A percentile compares a stretch with the other conserved stretches of the same genome.
These are phyloP conservation scores for Hartigia nigra DNA, from an alignment of 2,888 invertebrate genomes.

Conservation along the genomic window DNA sequence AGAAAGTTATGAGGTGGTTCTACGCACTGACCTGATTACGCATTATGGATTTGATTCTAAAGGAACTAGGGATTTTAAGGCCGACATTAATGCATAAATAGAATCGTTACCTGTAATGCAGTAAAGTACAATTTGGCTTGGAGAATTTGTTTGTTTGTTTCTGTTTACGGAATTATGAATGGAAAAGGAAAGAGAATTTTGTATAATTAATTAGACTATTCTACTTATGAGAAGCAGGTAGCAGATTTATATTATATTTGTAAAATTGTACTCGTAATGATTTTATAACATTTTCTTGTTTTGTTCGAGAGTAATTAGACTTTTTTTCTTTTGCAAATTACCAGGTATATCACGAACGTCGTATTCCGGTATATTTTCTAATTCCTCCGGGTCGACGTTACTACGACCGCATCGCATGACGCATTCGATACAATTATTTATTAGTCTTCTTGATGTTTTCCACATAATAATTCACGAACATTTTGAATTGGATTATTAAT, in stretches of 20 bases:
- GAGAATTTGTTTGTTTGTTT: background rate
- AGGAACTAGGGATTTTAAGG: background rate
- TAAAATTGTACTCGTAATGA: background rate
- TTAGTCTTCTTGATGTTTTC: constrained; percentile 40
- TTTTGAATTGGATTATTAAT: constrained; percentile 33
- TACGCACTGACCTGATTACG: background rate
- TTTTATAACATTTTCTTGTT: background rate
- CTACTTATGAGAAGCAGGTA: background rate
- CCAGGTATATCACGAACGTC: constrained; percentile 44
- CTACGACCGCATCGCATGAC: constrained; percentile 39
- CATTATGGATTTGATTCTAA: background rate
- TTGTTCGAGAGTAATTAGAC: background rate
- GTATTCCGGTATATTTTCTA: constrained; percentile 45
- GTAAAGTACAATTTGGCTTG: background rate
- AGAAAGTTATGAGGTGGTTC: background rate
- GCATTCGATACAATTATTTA: constrained; percentile 41
- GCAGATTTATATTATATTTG: background rate
- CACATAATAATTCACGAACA: constrained; percentile 48
- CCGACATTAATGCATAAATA: background rate
- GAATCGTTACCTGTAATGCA: background rate
- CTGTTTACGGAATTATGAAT: background rate
- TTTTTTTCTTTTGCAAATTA: constrained; percentile 29
- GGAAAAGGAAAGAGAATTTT: background rate
- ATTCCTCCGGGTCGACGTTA: constrained; percentile 37
- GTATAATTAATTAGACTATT: background rate